Percentiles rank a stretch among this genome's conserved stretches.
Conservation (phyloP, 2,888 invertebrate species). For the Nyleta sp. region DNA sequence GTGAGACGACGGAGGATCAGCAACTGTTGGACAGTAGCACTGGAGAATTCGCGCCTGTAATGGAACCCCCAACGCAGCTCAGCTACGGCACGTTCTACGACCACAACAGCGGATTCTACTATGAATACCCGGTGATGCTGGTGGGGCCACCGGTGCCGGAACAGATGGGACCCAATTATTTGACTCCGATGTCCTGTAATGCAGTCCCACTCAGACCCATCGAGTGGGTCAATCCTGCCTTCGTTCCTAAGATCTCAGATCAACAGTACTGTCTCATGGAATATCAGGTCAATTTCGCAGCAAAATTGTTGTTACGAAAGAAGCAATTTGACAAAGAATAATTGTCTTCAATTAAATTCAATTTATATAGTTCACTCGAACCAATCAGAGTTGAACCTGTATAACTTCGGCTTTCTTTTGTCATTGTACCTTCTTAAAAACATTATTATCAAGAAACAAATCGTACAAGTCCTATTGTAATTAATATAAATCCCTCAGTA, state of each 20-base stretch:
- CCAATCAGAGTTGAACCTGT: no score
- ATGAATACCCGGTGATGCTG: conserved; percentile 81
- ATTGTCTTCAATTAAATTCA: no score
- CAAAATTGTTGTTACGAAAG: no score
- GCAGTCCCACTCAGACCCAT: conserved; percentile 83
- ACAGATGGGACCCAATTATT: conserved; percentile 74
- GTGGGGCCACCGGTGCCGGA: conserved; percentile 80
- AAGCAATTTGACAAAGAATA: no score
- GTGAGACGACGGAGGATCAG: conserved; percentile 80
- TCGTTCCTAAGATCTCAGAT: conserved; percentile 76
- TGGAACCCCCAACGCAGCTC: conserved; percentile 72
- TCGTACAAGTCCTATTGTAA: no score
- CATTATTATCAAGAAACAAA: no score
- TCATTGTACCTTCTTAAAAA: no score
- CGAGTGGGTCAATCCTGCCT: conserved; percentile 83
- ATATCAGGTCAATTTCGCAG: conserved; percentile 73
- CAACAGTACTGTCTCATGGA: conserved; percentile 78
- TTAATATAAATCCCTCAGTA: no score
- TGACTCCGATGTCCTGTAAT: conserved; percentile 81
- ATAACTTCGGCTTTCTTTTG: no score
- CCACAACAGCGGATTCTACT: conserved; percentile 78
- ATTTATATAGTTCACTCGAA: no score
- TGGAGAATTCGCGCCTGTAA: conserved; percentile 72
- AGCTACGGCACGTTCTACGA: conserved; percentile 79
- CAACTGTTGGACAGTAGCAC: conserved; percentile 75